Base-by-base conservation (phyloP, 2,113 vertebrate species). In the Chascanopsetta lugubris region DNA sequence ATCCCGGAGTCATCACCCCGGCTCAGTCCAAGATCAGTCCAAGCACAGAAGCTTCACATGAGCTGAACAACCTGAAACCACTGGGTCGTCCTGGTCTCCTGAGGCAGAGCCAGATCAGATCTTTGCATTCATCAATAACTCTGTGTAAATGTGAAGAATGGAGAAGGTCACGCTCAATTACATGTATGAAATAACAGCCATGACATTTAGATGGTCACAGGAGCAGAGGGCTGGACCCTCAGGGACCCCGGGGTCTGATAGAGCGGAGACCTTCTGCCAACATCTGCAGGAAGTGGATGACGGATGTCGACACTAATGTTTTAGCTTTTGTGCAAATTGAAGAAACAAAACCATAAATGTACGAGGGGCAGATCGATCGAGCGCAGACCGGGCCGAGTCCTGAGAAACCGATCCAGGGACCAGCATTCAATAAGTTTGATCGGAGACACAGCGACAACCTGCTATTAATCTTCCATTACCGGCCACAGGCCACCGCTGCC, bases 291-390 rank as follows among this genome's bases (percentile, higher is more conserved):
- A 84, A 61, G 79, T 64, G 75, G 69, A 59, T 82, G 72, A 75
- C 50, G 42, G 81, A 86, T 79, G 79, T 61, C 68, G 70, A 81
- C 80, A 77, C 77, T 74, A 74, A 76, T 76, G 82, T 77, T 84
- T 86, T 73, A 86, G 82, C 80, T 75, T 81, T 80, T 81, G 76
- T 84, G 77, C 83, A 86, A 89, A 89, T 74, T 85, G 82, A 77
- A 87, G 86, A 81, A 87, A 85, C 85, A 89, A 80, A 90, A 80
- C 85, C 88, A 88, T 88, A 87, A 85, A 88, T 88, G 86, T 87
- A 72, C 65, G 67, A 84, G 80, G 30, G 27, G 61, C 13, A 1
- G 80, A 89, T 92, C 89, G 53, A 91, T 92, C 77, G 58, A 2
- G 15, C 46, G 45, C 46, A 78, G 81, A 78, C 67, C 27, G 36